Percentiles rank a stretch among this genome's conserved stretches.
Evolutionary conservation across 2,888 invertebrate species (phyloP).

Genomic region (Pheosia gnoma): DNA sequence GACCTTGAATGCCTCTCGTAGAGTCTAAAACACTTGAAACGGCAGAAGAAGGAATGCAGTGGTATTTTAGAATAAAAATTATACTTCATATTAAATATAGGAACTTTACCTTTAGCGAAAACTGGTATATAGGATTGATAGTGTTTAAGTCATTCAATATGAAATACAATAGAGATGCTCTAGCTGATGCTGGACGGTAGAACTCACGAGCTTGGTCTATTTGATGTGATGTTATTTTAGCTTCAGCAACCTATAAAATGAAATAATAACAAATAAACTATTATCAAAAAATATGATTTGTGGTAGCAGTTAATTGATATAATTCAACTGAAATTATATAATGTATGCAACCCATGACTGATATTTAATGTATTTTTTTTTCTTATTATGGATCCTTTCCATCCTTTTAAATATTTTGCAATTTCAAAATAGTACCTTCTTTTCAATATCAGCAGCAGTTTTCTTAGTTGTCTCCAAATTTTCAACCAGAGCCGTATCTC

Average conservation of each 20-base stretch:
- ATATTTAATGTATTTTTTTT: too few species aligned
- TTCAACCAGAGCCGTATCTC: conserved; percentile 97
- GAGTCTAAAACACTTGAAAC: too few species aligned
- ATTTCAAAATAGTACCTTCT: conserved; percentile 85
- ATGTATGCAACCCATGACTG: too few species aligned
- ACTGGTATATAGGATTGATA: conserved; percentile 98
- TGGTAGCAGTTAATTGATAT: too few species aligned
- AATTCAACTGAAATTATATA: too few species aligned
- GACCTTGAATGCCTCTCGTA: too few species aligned
- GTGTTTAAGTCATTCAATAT: conserved; percentile 97
- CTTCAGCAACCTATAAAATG: conserved; percentile 88
- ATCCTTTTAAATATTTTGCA: background rate
- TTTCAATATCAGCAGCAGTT: conserved; percentile 97
- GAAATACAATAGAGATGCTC: conserved; percentile 97
- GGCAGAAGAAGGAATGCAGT: background rate
- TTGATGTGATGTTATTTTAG: conserved; percentile 94
- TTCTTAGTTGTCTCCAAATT: conserved; percentile 98
- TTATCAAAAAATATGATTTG: too few species aligned
- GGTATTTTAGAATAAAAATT: too few species aligned
- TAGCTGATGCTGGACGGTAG: conserved; percentile 94
- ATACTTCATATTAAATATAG: background rate
- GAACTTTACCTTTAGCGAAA: conserved; percentile 93
- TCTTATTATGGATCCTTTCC: background rate
- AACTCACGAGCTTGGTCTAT: conserved; percentile 97
- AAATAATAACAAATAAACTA: too few species aligned